Evolutionary conservation across 2,113 vertebrate genomes (phyloP).

Genomic region (Pipa parva): DNA sequence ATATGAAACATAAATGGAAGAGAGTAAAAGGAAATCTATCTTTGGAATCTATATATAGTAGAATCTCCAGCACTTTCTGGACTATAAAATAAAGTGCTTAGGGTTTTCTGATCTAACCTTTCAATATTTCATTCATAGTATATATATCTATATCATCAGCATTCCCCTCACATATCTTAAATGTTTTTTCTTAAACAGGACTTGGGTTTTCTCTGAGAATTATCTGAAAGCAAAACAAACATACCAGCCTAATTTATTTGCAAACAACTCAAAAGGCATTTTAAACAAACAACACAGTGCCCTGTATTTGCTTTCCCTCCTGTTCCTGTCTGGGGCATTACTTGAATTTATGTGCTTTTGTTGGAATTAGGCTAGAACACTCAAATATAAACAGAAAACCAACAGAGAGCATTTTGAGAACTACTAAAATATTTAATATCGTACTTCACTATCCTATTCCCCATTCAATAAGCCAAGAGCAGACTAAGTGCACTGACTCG

Average conservation of each 20-base stretch:
- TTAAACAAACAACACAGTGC: conserved; percentile 7
- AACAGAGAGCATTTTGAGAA: not conserved
- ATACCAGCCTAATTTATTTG: not conserved
- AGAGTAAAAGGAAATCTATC: not conserved
- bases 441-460: not conserved
- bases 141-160: not conserved
- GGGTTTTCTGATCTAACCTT: conserved; percentile 17
- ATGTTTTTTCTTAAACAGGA: too few relatives aligned
- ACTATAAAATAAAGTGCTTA: conserved; percentile 1
- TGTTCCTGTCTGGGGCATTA: conserved; percentile 4
- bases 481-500: too few relatives aligned
- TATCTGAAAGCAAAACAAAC: not conserved
- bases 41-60: conserved; percentile 1
- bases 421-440: conserved; percentile 9
- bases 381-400: conserved; percentile 1
- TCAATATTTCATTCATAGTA: conserved; percentile 11
- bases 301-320: not conserved
- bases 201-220: conserved; percentile 4
- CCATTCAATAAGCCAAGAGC: not conserved
- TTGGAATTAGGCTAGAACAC: not conserved
- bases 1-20: not conserved
- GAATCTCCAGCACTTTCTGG: not conserved
- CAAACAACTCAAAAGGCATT: conserved; percentile 7
- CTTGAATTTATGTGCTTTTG: conserved; percentile 5
- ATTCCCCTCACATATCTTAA: not conserved